Evolutionary conservation across 1,140 invertebrate species (phyloP), one percentile per base, ranked within the genome.

Genomic region (Drosophila arizonae): DNA sequence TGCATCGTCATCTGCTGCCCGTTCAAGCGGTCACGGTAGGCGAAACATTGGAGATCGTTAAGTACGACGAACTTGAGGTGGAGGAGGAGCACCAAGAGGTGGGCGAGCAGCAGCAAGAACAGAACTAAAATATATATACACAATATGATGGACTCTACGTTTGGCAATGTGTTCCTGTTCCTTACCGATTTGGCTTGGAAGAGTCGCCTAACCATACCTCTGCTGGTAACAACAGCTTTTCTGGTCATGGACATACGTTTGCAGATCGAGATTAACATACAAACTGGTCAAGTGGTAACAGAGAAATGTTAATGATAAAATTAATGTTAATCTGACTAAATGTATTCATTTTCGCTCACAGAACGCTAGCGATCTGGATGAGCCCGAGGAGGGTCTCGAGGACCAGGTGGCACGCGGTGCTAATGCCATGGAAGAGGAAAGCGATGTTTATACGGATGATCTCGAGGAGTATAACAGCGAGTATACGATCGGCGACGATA

Each of bases 241-340:
- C 90, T 93, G 70, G 89, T 91, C 0, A 91, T 93, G 74, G 93
- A 93, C 66, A 92, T 93, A 10, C 87, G 93, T 21, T 90, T 93
- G 77, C 93, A 93, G 70, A 91, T 93, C 11, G 93, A 93, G 72
- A 92, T 93, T 24, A 93, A 93, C 51, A 91, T 93, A 51, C 92
- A 93, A 45, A 80, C 91, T n/a, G 91, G 90, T 1, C 91, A 90
- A 55, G 72, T 92, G 63, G 79, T 91, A 63, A 10, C 76, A 63
- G 15, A 63, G 15, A 41, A 66, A 17, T 3, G 4, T 13, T 5
- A 8, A 24, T 8, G 9, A 6, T 3, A 46, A 9, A 3, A 24
- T 28, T 15, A 51, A 13, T 13, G n/a, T n/a, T 1, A 51, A 8
- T 0, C 11, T 11, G n/a, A n/a, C 21, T 41, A 41, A 28, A 6